These are phyloP conservation scores for Ceratitis capitata DNA, from an alignment of 1,140 invertebrate species.

Conservation along the genomic window DNA sequence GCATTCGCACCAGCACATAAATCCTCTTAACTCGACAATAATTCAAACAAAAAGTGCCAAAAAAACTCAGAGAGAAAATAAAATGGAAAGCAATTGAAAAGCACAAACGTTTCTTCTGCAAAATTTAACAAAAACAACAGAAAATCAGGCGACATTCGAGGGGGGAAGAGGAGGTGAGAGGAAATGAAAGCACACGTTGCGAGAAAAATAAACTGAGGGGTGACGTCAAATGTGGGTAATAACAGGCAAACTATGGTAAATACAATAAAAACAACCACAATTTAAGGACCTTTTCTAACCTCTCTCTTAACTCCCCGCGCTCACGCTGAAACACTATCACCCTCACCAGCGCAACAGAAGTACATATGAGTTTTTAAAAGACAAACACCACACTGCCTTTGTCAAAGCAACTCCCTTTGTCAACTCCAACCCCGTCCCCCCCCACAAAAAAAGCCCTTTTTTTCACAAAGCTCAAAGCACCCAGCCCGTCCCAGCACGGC, in stretches of 20 bases:
- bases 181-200: neutral
- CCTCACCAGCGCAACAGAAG: neutral
- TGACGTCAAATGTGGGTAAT: neutral
- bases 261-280: constrained; percentile 41
- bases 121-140: constrained; percentile 42
- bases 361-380: neutral
- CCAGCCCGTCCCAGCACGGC: neutral
- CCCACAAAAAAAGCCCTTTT: too few species aligned
- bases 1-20: neutral
- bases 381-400: neutral
- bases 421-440: neutral
- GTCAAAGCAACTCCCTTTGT: neutral
- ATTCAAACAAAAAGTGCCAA: constrained; percentile 27
- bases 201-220: neutral
- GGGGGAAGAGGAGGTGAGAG: neutral
- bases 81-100: neutral
- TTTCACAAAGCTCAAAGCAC: neutral
- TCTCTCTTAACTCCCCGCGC: too few species aligned
- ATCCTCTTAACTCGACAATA: constrained; percentile 34
- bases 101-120: constrained; percentile 33
- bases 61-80: neutral
- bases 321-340: neutral
- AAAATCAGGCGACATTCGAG: neutral
- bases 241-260: constrained; percentile 29
- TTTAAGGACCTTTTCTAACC: constrained; percentile 25